Evolutionary conservation across 2,888 invertebrate species (phyloP).

Genomic region (Drosophila borealis): DNA sequence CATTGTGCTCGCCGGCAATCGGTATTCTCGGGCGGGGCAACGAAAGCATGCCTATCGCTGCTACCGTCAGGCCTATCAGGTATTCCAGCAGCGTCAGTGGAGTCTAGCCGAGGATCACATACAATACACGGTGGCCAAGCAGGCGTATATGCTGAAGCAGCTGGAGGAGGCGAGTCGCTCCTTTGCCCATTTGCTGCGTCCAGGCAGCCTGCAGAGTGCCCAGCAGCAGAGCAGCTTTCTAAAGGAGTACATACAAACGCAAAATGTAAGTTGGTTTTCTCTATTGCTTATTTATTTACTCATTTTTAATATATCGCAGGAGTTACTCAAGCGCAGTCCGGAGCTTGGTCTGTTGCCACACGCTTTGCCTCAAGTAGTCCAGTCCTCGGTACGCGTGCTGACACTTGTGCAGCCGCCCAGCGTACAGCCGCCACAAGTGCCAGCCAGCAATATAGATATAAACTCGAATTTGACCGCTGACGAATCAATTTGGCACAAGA

Average conservation of each 20-base stretch:
- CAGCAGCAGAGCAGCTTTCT: slow-evolving; percentile 92
- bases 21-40: slow-evolving; percentile 97
- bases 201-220: slow-evolving; percentile 89
- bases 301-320: slow-evolving; percentile 57
- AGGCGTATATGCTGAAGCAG: slow-evolving; percentile 92
- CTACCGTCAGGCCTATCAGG: slow-evolving; percentile 96
- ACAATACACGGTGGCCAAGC: slow-evolving; percentile 96
- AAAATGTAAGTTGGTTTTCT: slow-evolving; percentile 88
- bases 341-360: slow-evolving; percentile 87
- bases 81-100: slow-evolving; percentile 90
- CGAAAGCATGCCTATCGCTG: slow-evolving; percentile 96
- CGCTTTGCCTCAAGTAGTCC: slow-evolving; percentile 91
- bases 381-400: slow-evolving; percentile 89
- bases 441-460: slow-evolving; percentile 83
- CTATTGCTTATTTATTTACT: not conserved
- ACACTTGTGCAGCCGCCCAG: slow-evolving; percentile 81
- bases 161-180: slow-evolving; percentile 90
- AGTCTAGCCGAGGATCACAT: slow-evolving; percentile 97
- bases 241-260: slow-evolving; percentile 93
- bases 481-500: slow-evolving; percentile 88
- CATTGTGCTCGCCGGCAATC: slow-evolving; percentile 97
- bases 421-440: slow-evolving; percentile 73
- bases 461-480: slow-evolving; percentile 84
- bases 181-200: slow-evolving; percentile 91
- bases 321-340: slow-evolving; percentile 80